These are phyloP conservation scores for Euglossa dilemma DNA, from an alignment of 1,140 invertebrate genomes.

Conservation along the genomic window DNA sequence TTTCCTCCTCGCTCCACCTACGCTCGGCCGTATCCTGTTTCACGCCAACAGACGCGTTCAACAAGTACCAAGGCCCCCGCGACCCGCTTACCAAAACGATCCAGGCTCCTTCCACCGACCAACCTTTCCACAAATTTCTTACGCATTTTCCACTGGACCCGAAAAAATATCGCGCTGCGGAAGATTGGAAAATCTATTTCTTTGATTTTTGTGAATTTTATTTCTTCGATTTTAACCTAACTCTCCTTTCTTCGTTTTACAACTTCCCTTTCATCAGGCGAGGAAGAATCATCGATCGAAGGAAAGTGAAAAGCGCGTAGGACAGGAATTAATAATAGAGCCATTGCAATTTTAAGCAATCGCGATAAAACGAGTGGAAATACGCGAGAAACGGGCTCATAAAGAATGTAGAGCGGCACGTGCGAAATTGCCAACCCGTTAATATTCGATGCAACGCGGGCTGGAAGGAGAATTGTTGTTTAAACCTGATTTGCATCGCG, in stretches of 20 bases:
- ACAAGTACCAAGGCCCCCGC: constrained; percentile 28
- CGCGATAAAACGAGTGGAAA: neutral
- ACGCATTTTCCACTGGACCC: too few species aligned
- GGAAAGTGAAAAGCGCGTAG: neutral
- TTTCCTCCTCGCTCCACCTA: constrained; percentile 49
- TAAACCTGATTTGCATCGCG: neutral
- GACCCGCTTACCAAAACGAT: neutral
- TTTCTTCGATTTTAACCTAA: too few species aligned
- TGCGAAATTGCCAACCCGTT: constrained; percentile 4
- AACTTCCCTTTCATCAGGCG: too few species aligned
- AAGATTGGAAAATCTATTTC: neutral
- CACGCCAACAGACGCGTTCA: constrained; percentile 53
- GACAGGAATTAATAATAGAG: neutral
- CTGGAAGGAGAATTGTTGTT: constrained; percentile 7
- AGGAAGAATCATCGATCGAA: too few species aligned
- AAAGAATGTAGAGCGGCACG: neutral
- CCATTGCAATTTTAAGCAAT: neutral
- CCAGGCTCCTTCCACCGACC: too few species aligned
- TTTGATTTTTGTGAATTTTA: too few species aligned
- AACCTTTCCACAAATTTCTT: neutral
- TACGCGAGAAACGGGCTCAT: neutral
- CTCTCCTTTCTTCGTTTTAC: too few species aligned
- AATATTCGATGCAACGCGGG: neutral
- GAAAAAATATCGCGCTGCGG: neutral
- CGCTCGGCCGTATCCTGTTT: constrained; percentile 32